Base-by-base conservation (phyloP, 2,797 vertebrate genomes). In the Iguana delicatissima region DNA sequence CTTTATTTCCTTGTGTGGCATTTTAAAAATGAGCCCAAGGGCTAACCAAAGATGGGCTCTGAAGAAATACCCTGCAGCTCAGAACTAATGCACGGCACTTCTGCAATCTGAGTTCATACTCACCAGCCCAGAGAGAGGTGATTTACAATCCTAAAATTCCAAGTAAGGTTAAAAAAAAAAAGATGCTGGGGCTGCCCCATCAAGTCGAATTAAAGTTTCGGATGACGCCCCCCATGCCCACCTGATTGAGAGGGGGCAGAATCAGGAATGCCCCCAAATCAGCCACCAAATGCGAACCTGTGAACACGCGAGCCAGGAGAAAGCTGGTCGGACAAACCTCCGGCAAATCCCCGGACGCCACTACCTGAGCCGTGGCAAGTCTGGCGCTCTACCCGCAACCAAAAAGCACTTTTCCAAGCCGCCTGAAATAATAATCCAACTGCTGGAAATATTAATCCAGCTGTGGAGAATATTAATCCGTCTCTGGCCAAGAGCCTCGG, bases 381-480 rank as follows among this genome's bases (percentile, higher is more conserved):
- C 16, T 0, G 12, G 18, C 29, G 0, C 16, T 24, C 29, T 10
- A 1, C 20, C 3, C 1, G 38, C 67, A 16, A 13, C n/a, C 2
- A 6, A 8, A 26, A 50, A 77, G 8, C 29, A 16, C 42, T 76
- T 24, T 46, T n/a, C 69, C 10, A 18, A 24, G 29, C 52, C 7
- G 38, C 35, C 55, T 26, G 42, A 64, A 89, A 76, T 64, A 35
- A 77, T 89, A 77, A 89, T 64, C 81, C 82, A 55, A 50, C 81
- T 42, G 3, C 82, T 84, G n/a, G 22, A 67, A 84, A 89, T 79
- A 84, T 89, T 89, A 84, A 89, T 84, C 81, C 4, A 22, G 57
- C 42, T 52, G 81, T 4, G 8, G 42, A 62, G 73, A 84, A 89
- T 89, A 89, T 89, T 84, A 84, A 89, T 84, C 88, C 42, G 13